Base-by-base conservation (phyloP, 2,797 vertebrate genomes). In the Gambelia wislizenii region DNA sequence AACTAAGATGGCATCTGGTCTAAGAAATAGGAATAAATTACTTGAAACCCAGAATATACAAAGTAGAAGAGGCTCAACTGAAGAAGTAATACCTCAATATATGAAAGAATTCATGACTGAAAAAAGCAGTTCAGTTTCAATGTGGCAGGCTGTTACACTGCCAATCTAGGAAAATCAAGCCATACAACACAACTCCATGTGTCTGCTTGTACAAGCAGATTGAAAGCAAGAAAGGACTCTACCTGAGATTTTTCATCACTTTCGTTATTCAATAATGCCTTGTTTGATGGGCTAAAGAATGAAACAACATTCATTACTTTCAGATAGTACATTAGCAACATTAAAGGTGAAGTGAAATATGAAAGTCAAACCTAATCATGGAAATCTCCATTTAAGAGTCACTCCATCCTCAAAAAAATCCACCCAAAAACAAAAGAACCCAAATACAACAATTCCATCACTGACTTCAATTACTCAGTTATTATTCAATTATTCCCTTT, bases 231-330 rank as follows among this genome's bases (percentile, higher is more conserved):
- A 25, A 84, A 92, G n/a, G 77, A 88, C 6, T 84, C 93, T 94
- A 96, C 95, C 96, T 96, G 92, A 89, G 93, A 74, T 2, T 92
- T 85, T 84, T 89, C 87, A 93, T 94, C 90, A 88, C 81, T 90
- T 91, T 93, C 86, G 77, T 89, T 93, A 90, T 87, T 76, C 86
- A 87, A 70, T 85, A 91, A 89, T 92, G 94, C 2, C 85, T 91
- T 95, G 93, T 96, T 90, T 95, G 94, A 30, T n/a, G 20, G 78
- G 56, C 89, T 89, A 44, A 69, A 52, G 18, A 44, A 83, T 2
- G 25, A 82, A 94, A 95, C 91, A 96, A 92, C 94, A 93, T 90
- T 91, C 22, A 87, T 90, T 80, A 83, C 91, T 94, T 95, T 92
- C 82, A 89, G 87, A 88, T 16, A 90, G 47, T 78, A 87, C 87